These are phyloP conservation scores for Eurytoma californica DNA, from an alignment of 2,888 invertebrate species.

Conservation along the genomic window DNA sequence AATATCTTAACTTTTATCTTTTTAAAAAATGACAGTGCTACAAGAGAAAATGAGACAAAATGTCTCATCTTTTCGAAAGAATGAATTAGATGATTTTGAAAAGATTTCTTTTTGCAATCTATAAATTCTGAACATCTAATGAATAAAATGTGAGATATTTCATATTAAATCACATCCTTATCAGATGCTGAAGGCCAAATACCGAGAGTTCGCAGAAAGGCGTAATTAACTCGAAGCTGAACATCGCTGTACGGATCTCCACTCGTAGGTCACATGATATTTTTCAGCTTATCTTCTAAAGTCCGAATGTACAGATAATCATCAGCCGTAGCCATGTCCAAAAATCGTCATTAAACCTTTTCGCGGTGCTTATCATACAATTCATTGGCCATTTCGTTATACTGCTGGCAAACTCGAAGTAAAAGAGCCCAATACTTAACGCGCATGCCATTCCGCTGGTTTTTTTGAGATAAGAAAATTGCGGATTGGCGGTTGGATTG, in stretches of 20 bases:
- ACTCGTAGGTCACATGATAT: conserved; percentile 1
- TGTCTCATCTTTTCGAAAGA: too few relatives aligned
- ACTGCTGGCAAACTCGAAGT: neutral
- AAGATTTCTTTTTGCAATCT: too few relatives aligned
- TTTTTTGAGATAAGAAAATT: conserved; percentile 13
- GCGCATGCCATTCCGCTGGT: neutral
- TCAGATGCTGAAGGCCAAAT: too few relatives aligned
- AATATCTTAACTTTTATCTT: too few relatives aligned
- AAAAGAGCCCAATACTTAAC: neutral
- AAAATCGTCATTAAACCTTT: conserved; percentile 17
- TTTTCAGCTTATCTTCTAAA: conserved; percentile 15
- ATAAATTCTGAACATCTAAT: too few relatives aligned
- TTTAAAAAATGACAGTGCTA: too few relatives aligned
- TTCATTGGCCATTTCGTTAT: neutral
- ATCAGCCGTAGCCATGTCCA: neutral
- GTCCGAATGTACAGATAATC: conserved; percentile 16
- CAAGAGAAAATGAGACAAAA: too few relatives aligned
- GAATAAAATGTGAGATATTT: too few relatives aligned
- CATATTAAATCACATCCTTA: too few relatives aligned
- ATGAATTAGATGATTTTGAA: too few relatives aligned
- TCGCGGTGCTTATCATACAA: neutral
- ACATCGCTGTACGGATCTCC: conserved; percentile 2
- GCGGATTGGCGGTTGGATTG: neutral
- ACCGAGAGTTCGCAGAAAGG: neutral
- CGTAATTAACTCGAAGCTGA: neutral